Evolutionary conservation across 2,113 vertebrate genomes (phyloP).

Genomic region (Hyaena hyaena): DNA sequence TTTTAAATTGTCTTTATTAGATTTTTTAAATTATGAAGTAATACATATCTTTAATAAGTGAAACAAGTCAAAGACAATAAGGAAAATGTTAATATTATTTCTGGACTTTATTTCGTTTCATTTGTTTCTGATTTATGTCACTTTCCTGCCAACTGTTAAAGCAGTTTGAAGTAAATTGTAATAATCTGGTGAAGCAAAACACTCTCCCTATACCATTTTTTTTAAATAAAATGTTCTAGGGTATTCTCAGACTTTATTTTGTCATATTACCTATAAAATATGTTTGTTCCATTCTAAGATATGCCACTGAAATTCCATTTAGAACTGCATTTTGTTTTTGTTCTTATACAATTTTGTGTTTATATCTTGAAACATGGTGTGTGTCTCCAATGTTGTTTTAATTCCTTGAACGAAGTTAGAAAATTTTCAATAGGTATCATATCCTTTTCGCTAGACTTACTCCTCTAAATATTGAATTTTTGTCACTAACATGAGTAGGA

Average conservation of each 20-base stretch:
- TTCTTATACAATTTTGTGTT: neutral
- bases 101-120: neutral
- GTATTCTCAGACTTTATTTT: neutral
- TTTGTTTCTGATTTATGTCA: slow-evolving; percentile 29
- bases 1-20: slow-evolving; percentile 47
- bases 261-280: neutral
- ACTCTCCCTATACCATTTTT: neutral
- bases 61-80: slow-evolving; percentile 16
- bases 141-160: slow-evolving; percentile 5
- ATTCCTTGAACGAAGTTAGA: neutral
- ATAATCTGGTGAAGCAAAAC: neutral
- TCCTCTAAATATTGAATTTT: neutral
- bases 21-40: slow-evolving; percentile 30
- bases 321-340: neutral
- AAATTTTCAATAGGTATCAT: neutral
- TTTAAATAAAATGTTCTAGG: neutral
- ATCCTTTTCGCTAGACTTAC: neutral
- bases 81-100: slow-evolving; percentile 16
- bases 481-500: neutral
- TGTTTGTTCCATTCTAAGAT: neutral
- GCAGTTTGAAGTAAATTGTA: neutral
- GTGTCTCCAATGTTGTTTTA: neutral
- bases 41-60: neutral
- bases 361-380: too few relatives aligned
- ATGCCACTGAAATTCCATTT: neutral